Conservation (phyloP, 2,113 vertebrate species). For the Pteropus alecto region DNA sequence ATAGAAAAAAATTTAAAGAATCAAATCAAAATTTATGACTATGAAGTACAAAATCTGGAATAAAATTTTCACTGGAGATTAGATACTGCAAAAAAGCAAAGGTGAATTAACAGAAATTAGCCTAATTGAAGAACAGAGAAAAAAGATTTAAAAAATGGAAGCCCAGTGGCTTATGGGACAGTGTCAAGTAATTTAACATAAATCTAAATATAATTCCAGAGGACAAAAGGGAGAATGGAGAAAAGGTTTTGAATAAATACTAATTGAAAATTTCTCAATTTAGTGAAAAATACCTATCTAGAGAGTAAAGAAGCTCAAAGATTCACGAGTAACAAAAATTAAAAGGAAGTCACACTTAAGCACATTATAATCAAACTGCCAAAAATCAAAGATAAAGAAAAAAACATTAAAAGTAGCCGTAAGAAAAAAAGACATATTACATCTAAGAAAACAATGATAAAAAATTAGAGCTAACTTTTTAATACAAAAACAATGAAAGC, state of each 20-base stretch:
- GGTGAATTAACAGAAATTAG: neutral
- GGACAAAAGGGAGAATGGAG: neutral
- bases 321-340: neutral
- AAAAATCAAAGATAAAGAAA: neutral
- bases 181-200: neutral
- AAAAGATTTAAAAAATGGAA: neutral
- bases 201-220: neutral
- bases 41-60: neutral
- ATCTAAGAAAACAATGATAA: neutral
- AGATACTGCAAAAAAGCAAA: neutral
- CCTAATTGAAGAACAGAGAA: neutral
- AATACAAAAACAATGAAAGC: neutral
- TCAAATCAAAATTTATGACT: neutral
- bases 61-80: neutral
- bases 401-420: neutral
- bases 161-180: neutral
- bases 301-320: neutral
- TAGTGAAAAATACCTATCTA: neutral
- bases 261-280: neutral
- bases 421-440: neutral
- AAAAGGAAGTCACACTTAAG: neutral
- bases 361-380: neutral
- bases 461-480: neutral
- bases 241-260: slow-evolving; percentile 1
- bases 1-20: neutral